Base-by-base conservation (phyloP, 2,797 vertebrate species). In the Falco peregrinus region DNA sequence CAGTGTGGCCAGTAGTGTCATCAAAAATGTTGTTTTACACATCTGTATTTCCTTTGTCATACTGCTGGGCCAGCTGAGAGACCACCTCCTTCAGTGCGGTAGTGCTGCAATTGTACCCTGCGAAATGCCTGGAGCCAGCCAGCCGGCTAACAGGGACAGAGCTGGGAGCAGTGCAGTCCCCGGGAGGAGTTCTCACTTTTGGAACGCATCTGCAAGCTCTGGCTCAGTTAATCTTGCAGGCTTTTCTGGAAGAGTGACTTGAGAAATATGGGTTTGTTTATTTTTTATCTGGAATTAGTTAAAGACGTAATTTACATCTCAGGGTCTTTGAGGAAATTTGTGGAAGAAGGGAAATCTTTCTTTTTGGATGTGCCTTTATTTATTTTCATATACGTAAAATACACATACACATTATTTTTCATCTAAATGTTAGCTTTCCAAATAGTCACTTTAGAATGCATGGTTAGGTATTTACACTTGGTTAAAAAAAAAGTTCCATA, bases 161-260 rank as follows among this genome's bases (percentile, higher is more conserved):
- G 21, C 59, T 2, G 13, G 81, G 78, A 81, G 76, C 18, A 45
- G 8, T 26, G 16, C 5, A 2, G 28, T 91, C 63, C 76, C 45
- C 3, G 5, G 7, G 15, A 87, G 73, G 53, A 61, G n/a, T 41
- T 65, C 33, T 50, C 51, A 10, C 5, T 2, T 95, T 51, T 59
- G 69, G 69, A 87, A 24, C 2, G 3, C n/a, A 56, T 78, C 53
- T 65, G 48, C 50, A 65, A 13, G 50, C 79, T 69, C 51, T 41
- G 77, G 29, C 54, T 86, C 11, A 0, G 54, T 73, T 94, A 57
- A 82, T n/a, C 37, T 81, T 63, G 25, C 54, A 81, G 45, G 18
- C 39, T 89, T 81, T 94, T 92, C 54, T 88, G 90, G 59, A 94
- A 80, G 84, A 93, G 14, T 64, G 41, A 33, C 39, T 91, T 84